Evolutionary conservation across 2,797 vertebrate species (phyloP).

Genomic region (Xiphophorus birchmanni): DNA sequence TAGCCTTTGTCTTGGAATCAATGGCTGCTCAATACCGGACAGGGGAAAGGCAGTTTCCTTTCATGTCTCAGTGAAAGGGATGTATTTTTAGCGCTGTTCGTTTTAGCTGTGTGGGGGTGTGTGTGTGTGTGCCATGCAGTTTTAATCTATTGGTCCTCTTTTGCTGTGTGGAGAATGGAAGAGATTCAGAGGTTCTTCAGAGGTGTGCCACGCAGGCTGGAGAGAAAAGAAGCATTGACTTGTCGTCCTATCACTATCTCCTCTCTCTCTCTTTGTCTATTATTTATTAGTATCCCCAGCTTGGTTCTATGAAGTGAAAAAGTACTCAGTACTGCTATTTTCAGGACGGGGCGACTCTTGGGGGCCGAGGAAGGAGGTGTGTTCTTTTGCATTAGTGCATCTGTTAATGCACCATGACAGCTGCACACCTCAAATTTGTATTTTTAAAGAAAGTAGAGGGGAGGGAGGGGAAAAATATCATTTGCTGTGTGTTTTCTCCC

Average conservation of each 20-base stretch:
- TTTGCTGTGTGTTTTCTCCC: constrained; percentile 66
- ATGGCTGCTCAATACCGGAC: constrained; percentile 82
- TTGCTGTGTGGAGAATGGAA: constrained; percentile 66
- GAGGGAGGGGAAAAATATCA: neutral
- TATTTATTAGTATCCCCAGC: constrained; percentile 77
- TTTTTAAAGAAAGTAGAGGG: constrained; percentile 10
- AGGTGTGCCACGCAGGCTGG: constrained; percentile 66
- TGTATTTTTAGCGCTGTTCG: constrained; percentile 82
- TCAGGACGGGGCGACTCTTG: constrained; percentile 64
- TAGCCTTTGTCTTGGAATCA: constrained; percentile 84
- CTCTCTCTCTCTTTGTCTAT: constrained; percentile 68
- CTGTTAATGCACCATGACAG: constrained; percentile 24
- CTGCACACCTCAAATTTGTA: constrained; percentile 36
- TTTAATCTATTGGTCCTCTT: constrained; percentile 79
- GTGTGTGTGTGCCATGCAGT: constrained; percentile 75
- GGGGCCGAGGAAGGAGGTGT: constrained; percentile 53
- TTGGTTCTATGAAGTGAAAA: constrained; percentile 75
- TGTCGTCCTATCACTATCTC: constrained; percentile 72
- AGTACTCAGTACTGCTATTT: constrained; percentile 74
- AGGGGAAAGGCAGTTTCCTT: constrained; percentile 83
- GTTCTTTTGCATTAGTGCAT: constrained; percentile 35
- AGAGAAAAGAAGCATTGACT: constrained; percentile 77
- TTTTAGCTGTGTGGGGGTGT: constrained; percentile 74
- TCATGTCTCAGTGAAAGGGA: constrained; percentile 80
- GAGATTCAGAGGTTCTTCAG: constrained; percentile 73